phyloP scores from a whole-genome alignment of 2,113 vertebrate genomes.

The Corythornis cristatus region DNA sequence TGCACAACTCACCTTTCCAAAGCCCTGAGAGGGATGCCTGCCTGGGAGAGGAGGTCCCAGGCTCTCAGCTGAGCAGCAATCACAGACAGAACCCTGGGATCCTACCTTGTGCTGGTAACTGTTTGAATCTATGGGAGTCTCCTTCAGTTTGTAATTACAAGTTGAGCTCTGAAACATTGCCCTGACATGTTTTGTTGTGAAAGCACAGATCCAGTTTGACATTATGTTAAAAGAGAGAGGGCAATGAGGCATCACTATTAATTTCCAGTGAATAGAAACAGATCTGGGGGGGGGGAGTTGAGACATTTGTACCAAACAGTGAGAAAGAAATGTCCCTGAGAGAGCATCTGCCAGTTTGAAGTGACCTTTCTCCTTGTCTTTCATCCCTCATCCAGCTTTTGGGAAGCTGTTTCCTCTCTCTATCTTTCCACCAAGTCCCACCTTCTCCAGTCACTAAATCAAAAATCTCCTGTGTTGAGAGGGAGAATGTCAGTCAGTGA shows the following conservation, averaged over 20 bases:
- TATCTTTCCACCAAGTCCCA: not conserved
- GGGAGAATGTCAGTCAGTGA: not conserved
- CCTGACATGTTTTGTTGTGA: conserved; percentile 60
- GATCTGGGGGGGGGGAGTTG: not conserved
- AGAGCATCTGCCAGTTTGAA: not conserved
- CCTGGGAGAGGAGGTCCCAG: not conserved
- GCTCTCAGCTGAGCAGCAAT: not conserved
- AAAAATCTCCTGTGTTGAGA: not conserved
- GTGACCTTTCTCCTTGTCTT: not conserved
- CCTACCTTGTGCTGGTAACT: conserved; percentile 16
- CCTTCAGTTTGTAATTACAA: conserved; percentile 60
- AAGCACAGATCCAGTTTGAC: conserved; percentile 51
- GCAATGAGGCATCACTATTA: not conserved
- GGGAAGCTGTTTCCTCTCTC: not conserved
- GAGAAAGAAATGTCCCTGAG: not conserved
- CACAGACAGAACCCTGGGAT: conserved; percentile 5
- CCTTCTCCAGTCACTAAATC: not conserved
- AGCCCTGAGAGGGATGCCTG: not conserved
- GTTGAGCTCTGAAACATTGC: conserved; percentile 46
- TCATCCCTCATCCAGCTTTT: not conserved
- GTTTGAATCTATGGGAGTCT: conserved; percentile 64
- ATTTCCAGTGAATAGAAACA: not conserved
- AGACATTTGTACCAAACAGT: not conserved
- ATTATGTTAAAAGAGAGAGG: conserved; percentile 27
- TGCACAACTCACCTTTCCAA: not conserved